A percentile compares a stretch with the other conserved stretches of the same genome.
Evolutionary conservation across 2,113 vertebrate genomes (phyloP).

Genomic region (Pongo pygmaeus): DNA sequence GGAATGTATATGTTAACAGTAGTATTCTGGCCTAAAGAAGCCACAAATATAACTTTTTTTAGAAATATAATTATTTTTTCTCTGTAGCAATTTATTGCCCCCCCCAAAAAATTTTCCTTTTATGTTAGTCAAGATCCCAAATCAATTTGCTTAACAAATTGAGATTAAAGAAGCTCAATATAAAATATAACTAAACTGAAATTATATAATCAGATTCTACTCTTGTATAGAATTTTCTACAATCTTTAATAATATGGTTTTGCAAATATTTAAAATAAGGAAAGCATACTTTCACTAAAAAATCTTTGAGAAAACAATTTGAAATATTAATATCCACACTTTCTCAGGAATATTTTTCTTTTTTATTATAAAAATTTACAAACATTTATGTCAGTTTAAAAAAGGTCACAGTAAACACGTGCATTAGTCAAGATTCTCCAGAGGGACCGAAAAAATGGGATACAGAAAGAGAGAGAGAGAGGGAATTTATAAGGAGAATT

Average conservation of each 20-base stretch:
- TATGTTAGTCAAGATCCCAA: neutral
- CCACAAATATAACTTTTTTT: neutral
- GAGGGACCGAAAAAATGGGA: neutral
- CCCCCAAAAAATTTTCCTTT: neutral
- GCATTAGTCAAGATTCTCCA: neutral
- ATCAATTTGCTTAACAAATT: neutral
- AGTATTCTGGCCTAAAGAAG: neutral
- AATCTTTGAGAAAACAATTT: neutral
- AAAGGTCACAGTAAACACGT: neutral
- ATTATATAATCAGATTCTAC: neutral
- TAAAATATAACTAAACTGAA: neutral
- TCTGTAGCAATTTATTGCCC: neutral
- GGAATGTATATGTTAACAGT: neutral
- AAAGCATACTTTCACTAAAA: neutral
- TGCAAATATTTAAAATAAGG: neutral
- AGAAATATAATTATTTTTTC: neutral
- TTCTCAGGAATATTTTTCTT: neutral
- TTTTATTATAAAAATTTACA: neutral
- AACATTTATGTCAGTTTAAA: neutral
- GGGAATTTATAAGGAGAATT: neutral
- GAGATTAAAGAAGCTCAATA: neutral
- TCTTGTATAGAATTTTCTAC: neutral
- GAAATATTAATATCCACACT: neutral
- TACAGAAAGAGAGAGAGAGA: neutral
- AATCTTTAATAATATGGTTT: neutral